phyloP scores from a whole-genome alignment of 2,888 invertebrate species.

The Ceramica pisi region DNA sequence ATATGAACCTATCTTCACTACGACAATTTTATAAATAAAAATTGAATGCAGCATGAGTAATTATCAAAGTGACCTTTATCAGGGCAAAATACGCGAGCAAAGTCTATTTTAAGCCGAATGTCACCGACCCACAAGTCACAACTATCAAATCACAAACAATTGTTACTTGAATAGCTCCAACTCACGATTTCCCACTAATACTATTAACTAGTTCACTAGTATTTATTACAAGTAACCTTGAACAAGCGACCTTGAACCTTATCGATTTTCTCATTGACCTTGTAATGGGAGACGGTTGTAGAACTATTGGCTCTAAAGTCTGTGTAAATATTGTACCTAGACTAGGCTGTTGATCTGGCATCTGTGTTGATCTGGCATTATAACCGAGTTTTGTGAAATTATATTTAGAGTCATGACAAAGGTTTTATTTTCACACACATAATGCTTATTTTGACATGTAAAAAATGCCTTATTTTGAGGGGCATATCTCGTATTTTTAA shows the following conservation, averaged over 20 bases:
- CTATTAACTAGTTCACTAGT: slow-evolving; percentile 43
- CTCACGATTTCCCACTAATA: slow-evolving; percentile 26
- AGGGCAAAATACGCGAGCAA: too few species aligned
- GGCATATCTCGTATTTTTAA: too few species aligned
- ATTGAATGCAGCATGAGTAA: too few species aligned
- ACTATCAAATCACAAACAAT: neutral
- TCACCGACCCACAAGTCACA: neutral
- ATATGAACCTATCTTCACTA: too few species aligned
- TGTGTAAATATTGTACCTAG: slow-evolving; percentile 1
- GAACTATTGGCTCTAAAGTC: slow-evolving; percentile 24
- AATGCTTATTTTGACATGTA: too few species aligned
- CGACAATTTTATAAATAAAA: too few species aligned
- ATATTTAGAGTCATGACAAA: too few species aligned
- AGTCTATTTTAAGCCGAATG: neutral
- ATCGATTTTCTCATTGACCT: slow-evolving; percentile 64
- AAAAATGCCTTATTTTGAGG: too few species aligned
- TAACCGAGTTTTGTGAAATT: neutral
- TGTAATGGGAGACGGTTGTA: slow-evolving; percentile 29
- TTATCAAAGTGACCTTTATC: too few species aligned
- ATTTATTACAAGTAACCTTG: slow-evolving; percentile 53
- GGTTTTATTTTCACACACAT: too few species aligned
- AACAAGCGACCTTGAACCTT: slow-evolving; percentile 60
- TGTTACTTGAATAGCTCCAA: slow-evolving; percentile 19
- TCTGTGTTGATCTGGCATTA: neutral
- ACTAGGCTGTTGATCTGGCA: neutral